Evolutionary conservation across 2,888 invertebrate species (phyloP).

Genomic region (Acanthacorydalis orientalis): DNA sequence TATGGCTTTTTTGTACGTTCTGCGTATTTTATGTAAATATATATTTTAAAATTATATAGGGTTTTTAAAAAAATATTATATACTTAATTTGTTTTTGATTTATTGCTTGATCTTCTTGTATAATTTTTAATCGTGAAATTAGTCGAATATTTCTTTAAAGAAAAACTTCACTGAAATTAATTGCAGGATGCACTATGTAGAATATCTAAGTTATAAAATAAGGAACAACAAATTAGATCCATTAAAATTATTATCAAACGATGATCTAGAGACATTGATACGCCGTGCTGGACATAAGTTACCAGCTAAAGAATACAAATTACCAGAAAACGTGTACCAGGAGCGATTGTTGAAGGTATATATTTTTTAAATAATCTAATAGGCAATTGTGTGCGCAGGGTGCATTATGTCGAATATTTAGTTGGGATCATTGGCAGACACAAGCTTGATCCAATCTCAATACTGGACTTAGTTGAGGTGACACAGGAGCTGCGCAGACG

Average conservation of each 20-base stretch:
- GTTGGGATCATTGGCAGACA: conserved; percentile 69
- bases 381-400: conserved; percentile 37
- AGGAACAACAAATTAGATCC: conserved; percentile 58
- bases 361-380: conserved; percentile 5
- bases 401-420: conserved; percentile 92
- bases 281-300: conserved; percentile 53
- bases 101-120: no score
- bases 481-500: conserved; percentile 73
- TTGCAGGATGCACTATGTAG: conserved; percentile 76
- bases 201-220: conserved; percentile 68
- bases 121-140: no score
- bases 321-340: conserved; percentile 46
- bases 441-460: conserved; percentile 74
- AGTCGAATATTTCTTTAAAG: no score
- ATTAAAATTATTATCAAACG: conserved; percentile 53
- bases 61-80: no score
- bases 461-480: conserved; percentile 75
- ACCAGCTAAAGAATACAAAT: conserved; percentile 63
- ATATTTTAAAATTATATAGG: no score
- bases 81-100: no score
- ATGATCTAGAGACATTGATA: conserved; percentile 70
- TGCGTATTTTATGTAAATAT: no score
- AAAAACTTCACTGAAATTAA: conserved; percentile 3
- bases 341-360: conserved; percentile 43
- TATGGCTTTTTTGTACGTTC: no score